Conservation (phyloP, 2,113 vertebrate genomes). For the Athene noctua region DNA sequence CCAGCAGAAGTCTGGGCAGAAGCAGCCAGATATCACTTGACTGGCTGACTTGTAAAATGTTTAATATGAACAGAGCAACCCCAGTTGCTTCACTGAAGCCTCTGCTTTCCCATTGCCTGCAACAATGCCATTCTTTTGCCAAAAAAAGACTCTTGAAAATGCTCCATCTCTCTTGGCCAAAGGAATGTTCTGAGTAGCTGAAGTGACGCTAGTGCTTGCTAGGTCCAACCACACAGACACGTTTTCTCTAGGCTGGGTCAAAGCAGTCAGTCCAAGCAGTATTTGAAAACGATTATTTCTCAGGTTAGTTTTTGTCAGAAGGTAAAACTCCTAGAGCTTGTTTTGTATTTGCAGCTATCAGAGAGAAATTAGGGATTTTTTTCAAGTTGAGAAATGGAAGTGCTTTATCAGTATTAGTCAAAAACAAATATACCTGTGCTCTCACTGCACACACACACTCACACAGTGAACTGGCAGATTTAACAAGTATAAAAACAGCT, state of each 20-base stretch:
- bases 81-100: background rate
- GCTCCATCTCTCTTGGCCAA: background rate
- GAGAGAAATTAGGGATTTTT: background rate
- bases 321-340: background rate
- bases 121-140: background rate
- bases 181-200: background rate
- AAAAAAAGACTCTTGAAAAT: background rate
- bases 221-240: background rate
- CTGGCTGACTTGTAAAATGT: background rate
- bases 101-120: background rate
- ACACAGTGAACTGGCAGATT: background rate
- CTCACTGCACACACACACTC: background rate
- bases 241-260: background rate
- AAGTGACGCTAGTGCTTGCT: background rate
- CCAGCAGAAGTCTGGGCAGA: background rate
- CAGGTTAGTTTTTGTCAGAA: background rate
- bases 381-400: background rate
- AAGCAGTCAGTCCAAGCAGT: background rate
- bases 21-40: background rate
- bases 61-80: fast-evolving
- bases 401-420: background rate
- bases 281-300: background rate
- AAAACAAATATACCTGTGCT: background rate
- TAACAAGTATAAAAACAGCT: background rate
- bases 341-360: background rate